These are phyloP conservation scores for Caranx ignobilis DNA, from an alignment of 2,113 vertebrate genomes.

Conservation along the genomic window DNA sequence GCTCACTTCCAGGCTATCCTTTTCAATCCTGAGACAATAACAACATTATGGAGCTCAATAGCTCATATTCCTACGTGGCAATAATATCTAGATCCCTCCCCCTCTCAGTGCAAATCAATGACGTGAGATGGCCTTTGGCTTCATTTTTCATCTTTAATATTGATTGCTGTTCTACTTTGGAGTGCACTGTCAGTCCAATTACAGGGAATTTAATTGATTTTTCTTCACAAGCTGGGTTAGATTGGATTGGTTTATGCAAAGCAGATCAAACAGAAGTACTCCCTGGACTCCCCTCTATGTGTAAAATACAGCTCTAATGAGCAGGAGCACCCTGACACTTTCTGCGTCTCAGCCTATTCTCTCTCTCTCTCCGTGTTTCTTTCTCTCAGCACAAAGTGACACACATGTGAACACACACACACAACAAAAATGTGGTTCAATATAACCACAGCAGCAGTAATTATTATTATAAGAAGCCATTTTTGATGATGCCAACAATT, in stretches of 20 bases:
- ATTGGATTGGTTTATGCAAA: slow-evolving; percentile 85
- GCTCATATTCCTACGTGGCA: slow-evolving; percentile 75
- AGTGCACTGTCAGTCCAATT: slow-evolving; percentile 85
- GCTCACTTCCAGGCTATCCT: slow-evolving; percentile 63
- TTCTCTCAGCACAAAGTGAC: slow-evolving; percentile 26
- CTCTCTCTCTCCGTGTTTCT: slow-evolving; percentile 6
- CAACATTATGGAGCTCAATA: slow-evolving; percentile 74
- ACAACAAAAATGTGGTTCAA: slow-evolving; percentile 9
- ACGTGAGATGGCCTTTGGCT: slow-evolving; percentile 80
- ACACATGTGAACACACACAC: background rate
- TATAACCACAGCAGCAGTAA: slow-evolving; percentile 6
- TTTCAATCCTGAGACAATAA: slow-evolving; percentile 77
- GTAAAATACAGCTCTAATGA: slow-evolving; percentile 83
- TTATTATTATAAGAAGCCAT: slow-evolving; percentile 30
- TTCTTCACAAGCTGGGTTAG: slow-evolving; percentile 78
- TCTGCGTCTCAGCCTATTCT: slow-evolving; percentile 34
- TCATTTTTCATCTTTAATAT: slow-evolving; percentile 85
- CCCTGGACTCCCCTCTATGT: slow-evolving; percentile 75
- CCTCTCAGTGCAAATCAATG: slow-evolving; percentile 80
- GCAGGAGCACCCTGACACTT: slow-evolving; percentile 59
- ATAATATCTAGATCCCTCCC: slow-evolving; percentile 72
- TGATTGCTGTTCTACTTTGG: slow-evolving; percentile 80
- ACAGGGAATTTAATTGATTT: slow-evolving; percentile 84
- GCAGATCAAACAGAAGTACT: slow-evolving; percentile 81
- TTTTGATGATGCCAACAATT: slow-evolving; percentile 25